Evolutionary conservation across 2,113 vertebrate genomes (phyloP), one percentile per base, ranked within the genome.

Genomic region (Nycticryphes semicollaris): DNA sequence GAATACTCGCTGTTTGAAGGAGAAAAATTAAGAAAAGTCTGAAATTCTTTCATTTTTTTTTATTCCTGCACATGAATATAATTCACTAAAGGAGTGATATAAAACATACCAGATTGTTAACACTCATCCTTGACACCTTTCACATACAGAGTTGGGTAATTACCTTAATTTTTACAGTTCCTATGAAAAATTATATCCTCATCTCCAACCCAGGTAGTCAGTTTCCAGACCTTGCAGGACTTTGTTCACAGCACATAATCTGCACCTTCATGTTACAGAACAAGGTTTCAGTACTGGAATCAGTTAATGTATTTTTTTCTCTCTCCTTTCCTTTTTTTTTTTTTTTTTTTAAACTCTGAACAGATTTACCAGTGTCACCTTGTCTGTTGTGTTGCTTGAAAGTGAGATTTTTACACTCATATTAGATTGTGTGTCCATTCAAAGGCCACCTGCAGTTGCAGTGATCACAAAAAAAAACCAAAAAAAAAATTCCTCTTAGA

Each of bases 291-390:
- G 54, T 12, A 64, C 22, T 41, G 45, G 59, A 63, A 64, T 87
- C 54, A 84, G 43, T 59, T 63, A 59, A 63, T 25, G 11, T 45
- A 27, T 73, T 73, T 78, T 39, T 70, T 4, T 14, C 6, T 68
- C 18, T 47, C 18, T 45, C 17, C 23, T 39, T 19, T 47, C 45
- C 18, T 47, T 7, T 27, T 30, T 25, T 17, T 5, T n/a, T 9
- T 50, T 13, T 23, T 39, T 19, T 7, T 4, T 3, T 0, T 1
- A n/a, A n/a, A n/a, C 27, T 7, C 9, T 12, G 27, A 70, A 57
- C 35, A 63, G 9, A 56, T 83, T 80, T 79, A 67, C 57, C 31
- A 48, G 28, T 54, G n/a, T 2, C 25, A 67, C 6, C 8, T 76
- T 68, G 16, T 33, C 31, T 74, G 87, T 84, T 77, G 28, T 30